Evolutionary conservation across 92 coral and sea anemone species (phyloP).

Genomic region (Desmophyllum pertusum): DNA sequence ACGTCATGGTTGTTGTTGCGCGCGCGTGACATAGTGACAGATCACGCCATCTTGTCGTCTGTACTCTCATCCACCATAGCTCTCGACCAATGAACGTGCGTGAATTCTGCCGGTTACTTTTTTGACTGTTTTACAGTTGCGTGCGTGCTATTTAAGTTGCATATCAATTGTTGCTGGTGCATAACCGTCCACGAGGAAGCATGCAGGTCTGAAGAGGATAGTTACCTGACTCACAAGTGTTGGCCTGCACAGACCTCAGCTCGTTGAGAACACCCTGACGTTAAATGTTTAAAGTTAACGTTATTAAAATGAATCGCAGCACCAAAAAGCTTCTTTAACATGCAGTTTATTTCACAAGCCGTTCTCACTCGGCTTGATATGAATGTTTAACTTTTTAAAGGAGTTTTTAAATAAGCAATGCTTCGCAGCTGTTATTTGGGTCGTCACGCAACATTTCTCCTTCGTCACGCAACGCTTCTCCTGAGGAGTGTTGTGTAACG

Average conservation of each 20-base stretch:
- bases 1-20: not conserved
- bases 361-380: too few relatives aligned
- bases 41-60: not conserved
- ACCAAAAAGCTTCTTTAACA: not conserved
- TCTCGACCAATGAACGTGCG: not conserved
- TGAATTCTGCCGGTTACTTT: too few relatives aligned
- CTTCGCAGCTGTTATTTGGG: too few relatives aligned
- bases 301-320: not conserved
- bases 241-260: not conserved
- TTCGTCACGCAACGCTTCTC: too few relatives aligned
- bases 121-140: not conserved
- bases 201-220: not conserved
- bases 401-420: too few relatives aligned
- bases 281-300: conserved; percentile 18
- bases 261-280: conserved; percentile 26
- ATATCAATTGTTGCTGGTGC: not conserved
- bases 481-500: too few relatives aligned
- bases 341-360: too few relatives aligned
- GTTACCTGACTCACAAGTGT: conserved; percentile 24
- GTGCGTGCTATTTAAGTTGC: not conserved
- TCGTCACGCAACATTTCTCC: too few relatives aligned
- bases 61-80: not conserved
- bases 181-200: not conserved
- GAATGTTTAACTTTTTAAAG: too few relatives aligned
- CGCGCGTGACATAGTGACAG: not conserved